Conservation (phyloP, 2,888 invertebrate species). For the Trissolcus brochymenae region DNA sequence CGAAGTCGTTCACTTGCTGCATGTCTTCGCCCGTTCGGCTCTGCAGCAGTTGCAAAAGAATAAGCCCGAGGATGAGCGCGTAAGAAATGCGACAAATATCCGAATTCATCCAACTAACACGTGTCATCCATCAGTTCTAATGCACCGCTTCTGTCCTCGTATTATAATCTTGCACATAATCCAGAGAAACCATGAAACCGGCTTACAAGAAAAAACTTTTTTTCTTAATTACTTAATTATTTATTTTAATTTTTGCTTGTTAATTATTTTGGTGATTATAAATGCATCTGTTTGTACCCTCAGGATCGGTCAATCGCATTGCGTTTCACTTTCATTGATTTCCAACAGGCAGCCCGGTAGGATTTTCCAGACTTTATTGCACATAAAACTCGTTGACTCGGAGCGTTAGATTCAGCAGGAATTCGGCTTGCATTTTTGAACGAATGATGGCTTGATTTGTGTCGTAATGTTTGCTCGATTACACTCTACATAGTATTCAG, state of each 20-base stretch:
- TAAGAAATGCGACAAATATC: conserved; percentile 29
- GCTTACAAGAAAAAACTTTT: neutral
- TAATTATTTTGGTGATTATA: neutral
- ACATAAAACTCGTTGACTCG: neutral
- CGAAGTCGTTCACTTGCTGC: conserved; percentile 65
- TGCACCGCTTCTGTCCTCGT: conserved; percentile 5
- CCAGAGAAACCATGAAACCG: conserved; percentile 30
- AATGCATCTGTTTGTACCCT: neutral
- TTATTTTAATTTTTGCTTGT: neutral
- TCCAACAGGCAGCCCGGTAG: conserved; percentile 4
- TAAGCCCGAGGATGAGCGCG: conserved; percentile 35
- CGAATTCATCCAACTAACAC: conserved; percentile 15
- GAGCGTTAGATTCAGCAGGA: conserved; percentile 4
- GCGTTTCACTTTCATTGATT: conserved; percentile 38
- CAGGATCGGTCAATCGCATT: conserved; percentile 1
- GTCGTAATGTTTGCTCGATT: conserved; percentile 19
- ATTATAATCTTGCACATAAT: conserved; percentile 46
- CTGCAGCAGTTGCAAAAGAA: conserved; percentile 67
- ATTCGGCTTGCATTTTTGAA: conserved; percentile 18
- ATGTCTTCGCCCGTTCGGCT: conserved; percentile 53
- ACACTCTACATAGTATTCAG: neutral
- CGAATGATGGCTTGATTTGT: conserved; percentile 9
- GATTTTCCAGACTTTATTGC: conserved; percentile 6
- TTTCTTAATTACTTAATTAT: neutral
- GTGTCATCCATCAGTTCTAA: conserved; percentile 11